phyloP scores from a whole-genome alignment of 2,888 invertebrate genomes.

The Augiades crinisus region DNA sequence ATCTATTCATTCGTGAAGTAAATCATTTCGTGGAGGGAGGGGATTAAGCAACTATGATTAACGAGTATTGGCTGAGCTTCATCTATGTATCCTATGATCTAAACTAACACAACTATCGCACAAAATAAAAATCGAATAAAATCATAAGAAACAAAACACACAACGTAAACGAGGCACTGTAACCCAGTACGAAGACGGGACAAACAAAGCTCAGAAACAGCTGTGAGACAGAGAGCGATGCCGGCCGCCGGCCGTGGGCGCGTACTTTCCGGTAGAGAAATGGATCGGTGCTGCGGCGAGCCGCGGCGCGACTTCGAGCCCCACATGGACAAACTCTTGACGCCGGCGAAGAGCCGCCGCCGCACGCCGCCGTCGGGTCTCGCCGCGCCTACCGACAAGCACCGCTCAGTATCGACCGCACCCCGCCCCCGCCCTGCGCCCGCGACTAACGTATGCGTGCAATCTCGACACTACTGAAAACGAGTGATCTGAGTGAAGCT shows the following conservation, averaged over 20 bases:
- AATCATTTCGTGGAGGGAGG: conserved; percentile 56
- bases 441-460: conserved; percentile 72
- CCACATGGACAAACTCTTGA: conserved; percentile 90
- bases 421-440: conserved; percentile 70
- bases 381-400: conserved; percentile 75
- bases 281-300: conserved; percentile 90
- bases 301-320: conserved; percentile 85
- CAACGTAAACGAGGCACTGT: conserved; percentile 70
- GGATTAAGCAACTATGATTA: conserved; percentile 64
- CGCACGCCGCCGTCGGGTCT: conserved; percentile 85
- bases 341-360: conserved; percentile 89
- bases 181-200: conserved; percentile 66
- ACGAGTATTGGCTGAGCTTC: conserved; percentile 61
- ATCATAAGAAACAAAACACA: conserved; percentile 65
- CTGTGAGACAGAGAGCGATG: conserved; percentile 68
- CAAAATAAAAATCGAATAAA: conserved; percentile 55
- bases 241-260: conserved; percentile 70
- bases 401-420: conserved; percentile 69
- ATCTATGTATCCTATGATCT: conserved; percentile 62
- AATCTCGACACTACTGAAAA: conserved; percentile 75
- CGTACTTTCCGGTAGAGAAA: conserved; percentile 94
- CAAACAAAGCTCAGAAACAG: conserved; percentile 70
- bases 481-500: conserved; percentile 72
- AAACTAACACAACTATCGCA: conserved; percentile 74
- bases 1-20: conserved; percentile 41